These are phyloP conservation scores for Nymphalis urticae DNA, from an alignment of 2,888 invertebrate species.

Conservation along the genomic window DNA sequence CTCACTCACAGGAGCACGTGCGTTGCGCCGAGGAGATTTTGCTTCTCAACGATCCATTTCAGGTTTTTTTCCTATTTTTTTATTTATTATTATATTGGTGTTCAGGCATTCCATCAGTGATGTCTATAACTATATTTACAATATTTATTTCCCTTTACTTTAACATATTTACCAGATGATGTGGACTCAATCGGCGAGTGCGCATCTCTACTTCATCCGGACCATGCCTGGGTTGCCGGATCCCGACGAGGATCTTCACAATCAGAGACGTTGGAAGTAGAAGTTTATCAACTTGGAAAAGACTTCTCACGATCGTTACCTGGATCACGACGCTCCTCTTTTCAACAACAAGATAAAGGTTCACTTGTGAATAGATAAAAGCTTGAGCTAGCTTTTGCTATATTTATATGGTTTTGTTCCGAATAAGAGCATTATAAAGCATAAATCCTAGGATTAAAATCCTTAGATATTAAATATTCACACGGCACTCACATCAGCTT, in stretches of 20 bases:
- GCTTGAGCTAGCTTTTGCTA: too few species aligned
- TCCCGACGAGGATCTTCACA: conserved; percentile 94
- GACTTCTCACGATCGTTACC: conserved; percentile 93
- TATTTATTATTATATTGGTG: too few species aligned
- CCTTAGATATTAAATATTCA: too few species aligned
- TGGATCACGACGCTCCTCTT: conserved; percentile 91
- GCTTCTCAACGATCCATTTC: conserved; percentile 88
- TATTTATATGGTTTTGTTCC: too few species aligned
- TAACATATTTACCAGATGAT: conserved; percentile 75
- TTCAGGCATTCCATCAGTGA: too few species aligned
- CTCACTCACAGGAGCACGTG: conserved; percentile 86
- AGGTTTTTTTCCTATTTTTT: conserved; percentile 57
- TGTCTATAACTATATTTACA: background rate
- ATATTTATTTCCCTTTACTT: conserved; percentile 15
- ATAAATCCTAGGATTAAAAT: too few species aligned
- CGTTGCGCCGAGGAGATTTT: conserved; percentile 86
- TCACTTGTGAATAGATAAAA: background rate
- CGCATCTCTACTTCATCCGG: conserved; percentile 90
- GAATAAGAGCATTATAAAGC: too few species aligned
- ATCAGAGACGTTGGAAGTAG: conserved; percentile 92
- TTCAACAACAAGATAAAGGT: conserved; percentile 87
- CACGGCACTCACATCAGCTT: too few species aligned
- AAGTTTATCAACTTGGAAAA: conserved; percentile 91
- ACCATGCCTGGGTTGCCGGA: conserved; percentile 89
- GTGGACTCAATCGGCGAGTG: conserved; percentile 89